Evolutionary conservation across 1,140 invertebrate species (phyloP), one percentile per base, ranked within the genome.

Genomic region (Stegodyphus mimosarum): DNA sequence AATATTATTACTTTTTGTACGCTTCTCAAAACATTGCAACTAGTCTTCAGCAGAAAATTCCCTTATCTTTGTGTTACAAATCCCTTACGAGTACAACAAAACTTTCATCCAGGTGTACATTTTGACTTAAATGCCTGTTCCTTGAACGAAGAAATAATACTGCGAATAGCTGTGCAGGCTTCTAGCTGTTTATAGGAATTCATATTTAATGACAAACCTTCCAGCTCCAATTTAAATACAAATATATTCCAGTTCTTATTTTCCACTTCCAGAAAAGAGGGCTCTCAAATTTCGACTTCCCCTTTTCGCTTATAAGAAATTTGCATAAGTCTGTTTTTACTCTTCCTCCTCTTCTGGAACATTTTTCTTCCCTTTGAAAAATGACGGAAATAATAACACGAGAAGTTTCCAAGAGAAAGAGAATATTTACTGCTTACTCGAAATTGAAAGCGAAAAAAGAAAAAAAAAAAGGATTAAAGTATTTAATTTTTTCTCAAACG

Each of bases 331-430:
- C 51, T 70, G 17, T 48, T 67, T 33, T 33, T 33, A 33, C 33
- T 33, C 3, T 33, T 33, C 33, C 49, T 33, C 33, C 72, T 5
- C 70, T 51, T n/a, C 3, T 11, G 3, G 13, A 74, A 53, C 15
- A 18, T 13, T 17, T 13, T 4, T 13, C 9, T 69, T n/a, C 9
- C 10, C 18, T 66, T 49, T 51, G 63, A 64, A 76, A 49, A 69
- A 70, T n/a, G 77, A 70, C 77, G 53, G 77, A 79, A 67, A 79
- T 79, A 79, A 79, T 79, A 79, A 70, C 77, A n/a, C 64, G 66
- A 70, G 70, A 79, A 79, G 77, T 79, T 70, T 70, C 51, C 33
- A 17, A 77, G 63, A 77, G 63, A 77, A 77, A 77, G 63, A 51
- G 33, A 52, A 79, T 70, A 79, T 79, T 79, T 53, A 69, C 50